Evolutionary conservation across 2,113 vertebrate species (phyloP), one percentile per base, ranked within the genome.

Genomic region (Conger conger): DNA sequence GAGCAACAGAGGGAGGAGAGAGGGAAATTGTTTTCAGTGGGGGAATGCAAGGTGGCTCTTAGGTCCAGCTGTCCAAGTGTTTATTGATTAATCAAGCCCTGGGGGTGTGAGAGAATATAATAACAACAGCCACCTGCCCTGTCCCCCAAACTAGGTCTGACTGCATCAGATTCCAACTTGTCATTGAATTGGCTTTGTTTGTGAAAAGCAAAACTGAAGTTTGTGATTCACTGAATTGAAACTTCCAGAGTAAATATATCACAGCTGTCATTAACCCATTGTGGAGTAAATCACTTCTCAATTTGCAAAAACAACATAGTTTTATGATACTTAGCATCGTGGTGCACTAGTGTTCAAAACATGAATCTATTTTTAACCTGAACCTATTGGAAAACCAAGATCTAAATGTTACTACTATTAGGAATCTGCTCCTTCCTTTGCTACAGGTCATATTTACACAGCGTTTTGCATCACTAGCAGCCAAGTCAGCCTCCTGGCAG

Each of bases 41-140:
- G 89, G 92, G 90, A 94, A 94, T 93, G 88, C 87, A 88, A 88
- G 90, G 89, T 91, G 20, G 33, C 88, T 73, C 83, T 88, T 86
- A 88, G 86, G 88, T 89, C 88, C 94, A 94, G 93, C 93, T 94
- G 93, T 91, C 87, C 82, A 30, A 76, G 88, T 91, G 86, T 90
- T 93, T 94, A 94, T 94, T 93, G 93, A 95, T 93, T 89, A 79
- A 88, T 86, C 84, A 86, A 86, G 73, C 76, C 83, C 83, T 88
- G 76, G 87, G 87, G 79, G 76, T 81, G 78, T 85, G 79, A 20
- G 37, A 79, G 80, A 81, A 82, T 88, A 86, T 90, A 88, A 89
- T 83, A 85, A 90, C 88, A 89, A 86, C 83, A 87, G 89, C 77
- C 89, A 91, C 85, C 88, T 90, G 88, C 88, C 85, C 87, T 63